Conservation (phyloP, 1,140 invertebrate genomes). For the Tetraneura akinire region DNA sequence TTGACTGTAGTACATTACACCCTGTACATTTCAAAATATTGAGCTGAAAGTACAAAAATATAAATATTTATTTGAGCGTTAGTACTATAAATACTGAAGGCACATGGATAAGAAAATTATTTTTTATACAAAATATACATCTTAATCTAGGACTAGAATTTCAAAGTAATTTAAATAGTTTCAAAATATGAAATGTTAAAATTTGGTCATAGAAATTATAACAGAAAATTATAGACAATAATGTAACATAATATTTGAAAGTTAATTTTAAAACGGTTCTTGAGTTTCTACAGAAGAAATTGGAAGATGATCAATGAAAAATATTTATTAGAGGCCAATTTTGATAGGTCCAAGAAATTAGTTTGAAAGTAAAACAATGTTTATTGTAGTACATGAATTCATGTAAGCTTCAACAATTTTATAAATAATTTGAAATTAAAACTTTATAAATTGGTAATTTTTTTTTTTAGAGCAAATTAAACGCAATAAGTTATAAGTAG, state of each 20-base stretch:
- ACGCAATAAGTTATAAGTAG: too few species aligned
- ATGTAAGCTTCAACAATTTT: too few species aligned
- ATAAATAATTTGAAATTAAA: too few species aligned
- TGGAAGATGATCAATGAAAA: too few species aligned
- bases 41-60: not conserved
- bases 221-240: not conserved
- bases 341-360: too few species aligned
- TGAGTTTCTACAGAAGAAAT: too few species aligned
- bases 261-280: not conserved
- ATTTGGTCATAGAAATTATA: not conserved
- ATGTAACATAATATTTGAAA: not conserved
- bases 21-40: slow-evolving; percentile 28
- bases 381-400: too few species aligned
- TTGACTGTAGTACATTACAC: slow-evolving; percentile 28
- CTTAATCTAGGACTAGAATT: slow-evolving; percentile 51
- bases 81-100: slow-evolving; percentile 45
- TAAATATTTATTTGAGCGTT: not conserved
- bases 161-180: slow-evolving; percentile 25
- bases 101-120: not conserved
- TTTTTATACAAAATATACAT: slow-evolving; percentile 27
- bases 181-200: not conserved
- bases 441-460: too few species aligned
- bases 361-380: too few species aligned
- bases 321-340: too few species aligned
- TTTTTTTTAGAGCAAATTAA: too few species aligned